phyloP scores from a whole-genome alignment of 2,888 invertebrate species.

The Hirtodrosophila duncani region DNA sequence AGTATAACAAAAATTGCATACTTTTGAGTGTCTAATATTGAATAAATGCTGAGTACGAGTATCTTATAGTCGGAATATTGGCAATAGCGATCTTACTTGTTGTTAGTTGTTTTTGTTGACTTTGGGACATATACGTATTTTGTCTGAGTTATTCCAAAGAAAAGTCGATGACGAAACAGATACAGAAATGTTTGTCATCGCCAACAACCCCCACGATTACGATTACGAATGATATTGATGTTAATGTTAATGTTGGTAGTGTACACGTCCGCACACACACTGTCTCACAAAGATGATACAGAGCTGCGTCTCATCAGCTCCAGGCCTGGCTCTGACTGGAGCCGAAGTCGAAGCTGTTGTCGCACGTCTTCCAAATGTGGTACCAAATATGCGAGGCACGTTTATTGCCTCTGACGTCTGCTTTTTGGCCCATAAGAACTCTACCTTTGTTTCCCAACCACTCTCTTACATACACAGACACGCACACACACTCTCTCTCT shows the following conservation, averaged over 20 bases:
- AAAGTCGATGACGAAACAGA: conserved; percentile 30
- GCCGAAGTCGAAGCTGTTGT: conserved; percentile 23
- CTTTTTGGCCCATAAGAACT: conserved; percentile 51
- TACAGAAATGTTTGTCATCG: conserved; percentile 15
- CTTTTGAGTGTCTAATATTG: no score
- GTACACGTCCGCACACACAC: no score
- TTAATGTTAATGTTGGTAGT: no score
- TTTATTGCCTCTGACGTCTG: conserved; percentile 56
- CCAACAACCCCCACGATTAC: background rate
- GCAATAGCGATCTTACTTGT: background rate
- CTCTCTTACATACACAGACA: background rate
- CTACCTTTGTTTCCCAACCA: background rate
- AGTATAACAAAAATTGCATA: no score
- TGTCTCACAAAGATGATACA: no score
- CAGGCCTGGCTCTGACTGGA: background rate
- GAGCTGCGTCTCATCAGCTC: background rate
- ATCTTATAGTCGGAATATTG: no score
- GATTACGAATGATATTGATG: no score
- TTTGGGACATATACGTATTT: background rate
- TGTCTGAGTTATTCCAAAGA: conserved; percentile 15
- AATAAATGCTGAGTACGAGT: no score
- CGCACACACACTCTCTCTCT: background rate
- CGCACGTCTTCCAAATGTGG: conserved; percentile 52
- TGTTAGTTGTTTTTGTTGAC: conserved; percentile 4
- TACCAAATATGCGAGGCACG: conserved; percentile 54